phyloP scores from a whole-genome alignment of 1,140 invertebrate species.

The Pachyrhynchus sulphureomaculatus region DNA sequence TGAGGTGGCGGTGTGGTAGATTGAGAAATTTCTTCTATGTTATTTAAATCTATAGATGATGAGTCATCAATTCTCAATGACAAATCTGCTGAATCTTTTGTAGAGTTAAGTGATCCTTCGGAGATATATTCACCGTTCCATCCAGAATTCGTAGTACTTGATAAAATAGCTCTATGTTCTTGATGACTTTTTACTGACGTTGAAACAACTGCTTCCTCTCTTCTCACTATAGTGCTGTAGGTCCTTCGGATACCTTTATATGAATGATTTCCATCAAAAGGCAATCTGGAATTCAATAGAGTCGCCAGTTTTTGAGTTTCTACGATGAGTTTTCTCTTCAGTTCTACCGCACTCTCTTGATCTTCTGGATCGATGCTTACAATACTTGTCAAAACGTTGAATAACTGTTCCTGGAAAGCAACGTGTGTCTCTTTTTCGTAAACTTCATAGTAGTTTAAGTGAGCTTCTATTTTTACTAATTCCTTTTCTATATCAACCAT shows the following conservation, averaged over 20 bases:
- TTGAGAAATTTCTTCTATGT: background rate
- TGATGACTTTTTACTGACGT: constrained; percentile 1
- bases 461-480: constrained; percentile 23
- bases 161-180: constrained; percentile 2
- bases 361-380: constrained; percentile 26
- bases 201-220: constrained; percentile 16
- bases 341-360: constrained; percentile 11
- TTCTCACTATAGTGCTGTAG: constrained; percentile 1
- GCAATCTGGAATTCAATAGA: constrained; percentile 25
- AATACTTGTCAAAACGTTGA: constrained; percentile 27
- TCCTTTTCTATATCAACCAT: constrained; percentile 29
- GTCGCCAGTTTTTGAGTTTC: constrained; percentile 22
- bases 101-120: constrained; percentile 17
- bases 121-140: constrained; percentile 5
- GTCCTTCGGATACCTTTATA: background rate
- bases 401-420: constrained; percentile 33
- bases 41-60: background rate
- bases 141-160: background rate
- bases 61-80: background rate
- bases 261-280: constrained; percentile 4
- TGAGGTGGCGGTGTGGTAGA: background rate
- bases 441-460: constrained; percentile 27
- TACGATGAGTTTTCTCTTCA: constrained; percentile 15
- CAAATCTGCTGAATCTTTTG: constrained; percentile 14
- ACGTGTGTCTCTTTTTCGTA: constrained; percentile 33